Evolutionary conservation across 2,888 invertebrate species (phyloP).

Genomic region (Drosophila longiperda): DNA sequence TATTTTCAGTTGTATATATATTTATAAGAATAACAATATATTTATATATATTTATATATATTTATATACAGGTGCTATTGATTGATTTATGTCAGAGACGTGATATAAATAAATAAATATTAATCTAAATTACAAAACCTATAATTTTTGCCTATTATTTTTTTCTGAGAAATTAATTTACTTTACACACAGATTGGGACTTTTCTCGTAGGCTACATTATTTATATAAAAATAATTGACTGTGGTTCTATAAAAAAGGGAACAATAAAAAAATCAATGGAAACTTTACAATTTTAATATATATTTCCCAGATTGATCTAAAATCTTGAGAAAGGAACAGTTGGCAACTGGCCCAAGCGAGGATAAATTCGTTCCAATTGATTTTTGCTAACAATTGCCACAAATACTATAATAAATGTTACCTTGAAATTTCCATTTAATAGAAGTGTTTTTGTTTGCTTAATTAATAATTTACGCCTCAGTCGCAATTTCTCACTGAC

Average conservation of each 20-base stretch:
- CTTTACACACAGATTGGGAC: conserved; percentile 8
- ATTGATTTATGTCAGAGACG: too few species aligned
- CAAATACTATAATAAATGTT: not conserved
- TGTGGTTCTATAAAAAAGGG: not conserved
- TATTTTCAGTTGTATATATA: not conserved
- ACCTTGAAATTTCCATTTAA: not conserved
- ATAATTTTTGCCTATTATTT: not conserved
- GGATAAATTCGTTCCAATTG: not conserved
- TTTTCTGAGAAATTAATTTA: conserved; percentile 10
- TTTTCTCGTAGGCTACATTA: not conserved
- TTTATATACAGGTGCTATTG: too few species aligned
- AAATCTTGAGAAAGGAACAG: not conserved
- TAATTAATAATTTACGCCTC: not conserved
- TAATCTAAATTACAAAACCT: not conserved
- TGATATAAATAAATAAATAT: not conserved
- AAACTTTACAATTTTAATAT: not conserved
- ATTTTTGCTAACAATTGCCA: not conserved
- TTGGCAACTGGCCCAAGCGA: not conserved
- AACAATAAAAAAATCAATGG: conserved; percentile 2
- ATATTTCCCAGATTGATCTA: not conserved
- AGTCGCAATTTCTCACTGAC: not conserved
- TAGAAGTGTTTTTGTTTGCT: not conserved
- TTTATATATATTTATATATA: not conserved
- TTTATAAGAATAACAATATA: too few species aligned
- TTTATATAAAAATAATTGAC: not conserved